Base-by-base conservation (phyloP, 2,113 vertebrate genomes). In the Megaleporinus macrocephalus region DNA sequence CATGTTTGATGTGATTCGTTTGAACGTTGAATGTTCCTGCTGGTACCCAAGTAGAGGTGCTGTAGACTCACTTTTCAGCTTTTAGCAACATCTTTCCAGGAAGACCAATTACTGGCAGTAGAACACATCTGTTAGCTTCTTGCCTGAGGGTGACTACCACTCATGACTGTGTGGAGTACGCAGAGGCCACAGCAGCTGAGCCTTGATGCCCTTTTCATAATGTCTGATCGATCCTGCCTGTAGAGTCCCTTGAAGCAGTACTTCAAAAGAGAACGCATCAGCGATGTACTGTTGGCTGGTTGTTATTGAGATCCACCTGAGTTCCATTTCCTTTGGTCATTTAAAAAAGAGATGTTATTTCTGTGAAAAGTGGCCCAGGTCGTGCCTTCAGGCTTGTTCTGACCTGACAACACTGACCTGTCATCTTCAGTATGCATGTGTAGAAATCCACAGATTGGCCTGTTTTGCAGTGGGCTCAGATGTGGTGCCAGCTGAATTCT, bases 401-500 rank as follows among this genome's bases (percentile, higher is more conserved):
- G 20, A 57, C 73, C 79, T 47, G 73, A 72, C 33, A 62, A 4
- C 30, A 41, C 71, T 49, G 53, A 73, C 44, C 65, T 53, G 55
- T 66, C 6, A 36, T 74, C 22, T 66, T 53, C 59, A 65, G 63
- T 76, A 55, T 55, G 30, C 49, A 47, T 51, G 41, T 53, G 57
- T 18, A 61, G 27, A 59, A 51, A 73, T 90, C 89, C 85, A 85
- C 89, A 89, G 77, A 80, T 83, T 87, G 87, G 87, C 87, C 86
- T 85, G 79, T 82, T 86, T 81, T 80, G 81, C 78, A 14, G 29
- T 78, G 22, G 62, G 77, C 75, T 91, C 83, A 89, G 90, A 94
- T 89, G 89, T 89, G 61, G 77, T 89, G 89, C 89, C 90, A 89
- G 85, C 68, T 84, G 70, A 59, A 88, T 88, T 87, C 77, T 73